A percentile compares a stretch with the other conserved stretches of the same genome.
phyloP scores from a whole-genome alignment of 2,888 invertebrate species.

The Eumacrocentrus americanus region DNA sequence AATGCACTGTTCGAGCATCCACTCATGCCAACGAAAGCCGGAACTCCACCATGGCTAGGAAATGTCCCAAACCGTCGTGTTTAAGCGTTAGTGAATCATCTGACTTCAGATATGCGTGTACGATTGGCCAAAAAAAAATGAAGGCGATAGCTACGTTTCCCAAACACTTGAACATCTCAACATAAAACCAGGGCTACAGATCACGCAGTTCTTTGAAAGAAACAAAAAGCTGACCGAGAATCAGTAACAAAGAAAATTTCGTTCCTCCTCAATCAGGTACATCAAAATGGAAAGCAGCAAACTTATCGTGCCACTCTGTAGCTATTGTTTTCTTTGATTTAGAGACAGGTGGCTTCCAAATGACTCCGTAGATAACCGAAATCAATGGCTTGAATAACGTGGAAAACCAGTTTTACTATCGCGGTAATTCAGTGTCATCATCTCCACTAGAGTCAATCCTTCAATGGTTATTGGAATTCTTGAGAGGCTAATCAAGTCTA shows the following conservation, averaged over 20 bases:
- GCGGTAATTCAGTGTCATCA: too few species aligned
- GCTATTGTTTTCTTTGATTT: conserved; percentile 29
- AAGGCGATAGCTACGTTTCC: conserved; percentile 7
- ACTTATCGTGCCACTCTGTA: background rate
- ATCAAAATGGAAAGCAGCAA: too few species aligned
- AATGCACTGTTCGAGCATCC: background rate
- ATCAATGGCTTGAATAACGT: too few species aligned
- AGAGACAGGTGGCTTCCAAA: conserved; percentile 28
- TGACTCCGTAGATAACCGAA: too few species aligned
- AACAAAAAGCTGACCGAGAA: conserved; percentile 1
- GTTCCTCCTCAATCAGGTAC: too few species aligned
- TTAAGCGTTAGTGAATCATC: conserved; percentile 3
- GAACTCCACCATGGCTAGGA: conserved; percentile 14
- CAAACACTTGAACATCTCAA: background rate
- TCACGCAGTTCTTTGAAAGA: background rate
- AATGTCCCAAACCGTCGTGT: conserved; percentile 12
- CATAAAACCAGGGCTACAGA: background rate
- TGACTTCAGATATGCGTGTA: conserved; percentile 12
- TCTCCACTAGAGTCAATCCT: too few species aligned
- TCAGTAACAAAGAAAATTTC: background rate
- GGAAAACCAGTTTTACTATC: too few species aligned
- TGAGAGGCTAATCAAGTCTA: too few species aligned
- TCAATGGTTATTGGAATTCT: too few species aligned
- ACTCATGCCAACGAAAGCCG: conserved; percentile 22
- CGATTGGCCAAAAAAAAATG: conserved; percentile 15